Base-by-base conservation (phyloP, 2,888 invertebrate species). In the Eristalis pertinax region DNA sequence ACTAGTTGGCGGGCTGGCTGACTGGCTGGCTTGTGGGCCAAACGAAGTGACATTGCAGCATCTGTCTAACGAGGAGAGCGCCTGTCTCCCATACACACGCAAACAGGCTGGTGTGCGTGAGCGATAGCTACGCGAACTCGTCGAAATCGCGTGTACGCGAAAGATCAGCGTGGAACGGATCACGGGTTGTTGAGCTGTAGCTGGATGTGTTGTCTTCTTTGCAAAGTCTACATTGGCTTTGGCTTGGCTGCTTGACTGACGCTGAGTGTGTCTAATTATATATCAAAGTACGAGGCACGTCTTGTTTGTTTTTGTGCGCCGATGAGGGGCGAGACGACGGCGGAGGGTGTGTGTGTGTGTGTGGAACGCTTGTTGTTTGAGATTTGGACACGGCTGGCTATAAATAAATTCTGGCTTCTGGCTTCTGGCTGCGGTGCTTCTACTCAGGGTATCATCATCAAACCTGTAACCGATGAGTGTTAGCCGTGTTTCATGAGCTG, bases 11-110 rank as follows among this genome's bases (percentile, higher is more conserved):
- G 56, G 26, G 62, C 65, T 80, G 70, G 58, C 35, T 75, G 50
- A 35, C 62, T 32, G 74, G 24, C 29, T 73, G 35, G 65, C 50
- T 75, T 83, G 63, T 74, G 62, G 73, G 72, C 79, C 87, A 79
- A 69, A 79, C 65, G 62, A 62, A 75, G 65, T 82, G 82, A 74
- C 74, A 78, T 58, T 82, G 82, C 75, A 78, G 86, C 75, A 75
- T 86, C 86, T 75, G 72, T 77, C 84, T 76, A 73, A 72, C 26
- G 35, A 41, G 24, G 4, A 19, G 50, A 26, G 26, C 60, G 60
- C 56, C 22, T 56, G 56, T 56, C 56, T 22, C 19, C n/a, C 56
- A 19, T n/a, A 56, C 56, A n/a, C 19, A 4, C 19, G 1, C 56
- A 22, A 4, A 5, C 26, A 26, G 5, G 8, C 15, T 4, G 0